A percentile compares a stretch with the other conserved stretches of the same genome.
Conservation (phyloP, 1,140 invertebrate species). For the Wiebesia pumilae region DNA sequence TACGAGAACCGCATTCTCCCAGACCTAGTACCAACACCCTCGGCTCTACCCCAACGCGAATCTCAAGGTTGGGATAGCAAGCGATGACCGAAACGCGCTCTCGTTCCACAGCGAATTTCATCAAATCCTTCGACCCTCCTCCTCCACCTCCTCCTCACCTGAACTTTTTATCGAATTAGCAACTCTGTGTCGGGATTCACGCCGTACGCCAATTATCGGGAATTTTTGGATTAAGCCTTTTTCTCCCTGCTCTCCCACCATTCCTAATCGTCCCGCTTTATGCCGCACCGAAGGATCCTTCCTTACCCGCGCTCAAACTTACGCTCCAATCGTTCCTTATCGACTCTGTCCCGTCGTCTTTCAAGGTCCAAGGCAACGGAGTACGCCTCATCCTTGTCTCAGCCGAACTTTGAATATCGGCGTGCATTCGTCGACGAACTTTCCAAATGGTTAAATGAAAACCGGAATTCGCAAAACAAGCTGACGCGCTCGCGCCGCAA, state of each 20-base stretch:
- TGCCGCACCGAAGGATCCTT: no score
- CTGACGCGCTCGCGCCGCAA: neutral
- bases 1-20: constrained; percentile 11
- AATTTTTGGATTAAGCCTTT: neutral
- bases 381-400: no score
- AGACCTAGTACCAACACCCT: neutral
- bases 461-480: neutral
- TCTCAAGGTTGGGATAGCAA: neutral
- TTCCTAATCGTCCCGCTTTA: neutral
- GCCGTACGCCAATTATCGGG: neutral
- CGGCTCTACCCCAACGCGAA: neutral
- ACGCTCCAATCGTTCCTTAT: neutral
- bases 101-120: neutral
- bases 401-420: no score
- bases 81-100: no score
- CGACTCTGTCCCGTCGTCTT: neutral
- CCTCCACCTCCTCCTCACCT: no score
- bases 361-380: no score
- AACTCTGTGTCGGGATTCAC: neutral
- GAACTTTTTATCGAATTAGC: constrained; percentile 47
- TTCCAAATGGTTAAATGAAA: no score
- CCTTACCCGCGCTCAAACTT: neutral
- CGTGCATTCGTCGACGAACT: no score
- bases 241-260: neutral
- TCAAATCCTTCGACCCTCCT: neutral